phyloP scores from a whole-genome alignment of 2,888 invertebrate species.

The Rhimphoctona megacephalus region DNA sequence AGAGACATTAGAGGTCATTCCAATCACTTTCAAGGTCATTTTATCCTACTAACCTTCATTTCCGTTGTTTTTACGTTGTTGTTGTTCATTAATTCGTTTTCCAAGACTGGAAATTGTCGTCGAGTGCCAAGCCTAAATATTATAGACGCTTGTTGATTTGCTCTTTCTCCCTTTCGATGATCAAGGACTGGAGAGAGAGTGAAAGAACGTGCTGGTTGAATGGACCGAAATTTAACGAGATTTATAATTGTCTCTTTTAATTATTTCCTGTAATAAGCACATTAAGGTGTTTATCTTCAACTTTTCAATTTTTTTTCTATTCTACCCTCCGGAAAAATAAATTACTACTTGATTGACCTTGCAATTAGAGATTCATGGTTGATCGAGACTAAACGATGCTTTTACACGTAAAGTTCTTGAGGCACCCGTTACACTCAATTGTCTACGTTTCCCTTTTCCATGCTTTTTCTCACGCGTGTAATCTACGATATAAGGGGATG shows the following conservation, averaged over 20 bases:
- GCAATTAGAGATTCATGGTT: no score
- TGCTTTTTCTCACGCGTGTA: not conserved
- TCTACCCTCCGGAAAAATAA: not conserved
- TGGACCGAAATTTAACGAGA: slow-evolving; percentile 46
- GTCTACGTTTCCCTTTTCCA: not conserved
- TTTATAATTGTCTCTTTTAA: slow-evolving; percentile 14
- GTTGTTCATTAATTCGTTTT: not conserved
- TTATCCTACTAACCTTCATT: slow-evolving; percentile 18
- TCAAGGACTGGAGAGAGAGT: not conserved
- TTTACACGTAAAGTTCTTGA: not conserved
- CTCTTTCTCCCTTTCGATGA: slow-evolving; percentile 26
- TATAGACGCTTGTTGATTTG: slow-evolving; percentile 13
- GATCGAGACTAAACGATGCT: not conserved
- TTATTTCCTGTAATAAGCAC: slow-evolving; percentile 8
- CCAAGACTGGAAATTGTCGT: slow-evolving; percentile 64
- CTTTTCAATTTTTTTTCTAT: slow-evolving; percentile 11
- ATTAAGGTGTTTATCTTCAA: not conserved
- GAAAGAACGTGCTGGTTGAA: slow-evolving; percentile 40
- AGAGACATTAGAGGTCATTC: slow-evolving; percentile 84
- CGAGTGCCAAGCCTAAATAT: slow-evolving; percentile 69
- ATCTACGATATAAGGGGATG: not conserved
- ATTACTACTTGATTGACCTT: no score
- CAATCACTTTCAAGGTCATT: slow-evolving; percentile 36
- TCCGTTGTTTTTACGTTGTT: slow-evolving; percentile 38
- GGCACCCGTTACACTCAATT: not conserved